Evolutionary conservation across 2,113 vertebrate genomes (phyloP).

Genomic region (Orientallactaga bullata): DNA sequence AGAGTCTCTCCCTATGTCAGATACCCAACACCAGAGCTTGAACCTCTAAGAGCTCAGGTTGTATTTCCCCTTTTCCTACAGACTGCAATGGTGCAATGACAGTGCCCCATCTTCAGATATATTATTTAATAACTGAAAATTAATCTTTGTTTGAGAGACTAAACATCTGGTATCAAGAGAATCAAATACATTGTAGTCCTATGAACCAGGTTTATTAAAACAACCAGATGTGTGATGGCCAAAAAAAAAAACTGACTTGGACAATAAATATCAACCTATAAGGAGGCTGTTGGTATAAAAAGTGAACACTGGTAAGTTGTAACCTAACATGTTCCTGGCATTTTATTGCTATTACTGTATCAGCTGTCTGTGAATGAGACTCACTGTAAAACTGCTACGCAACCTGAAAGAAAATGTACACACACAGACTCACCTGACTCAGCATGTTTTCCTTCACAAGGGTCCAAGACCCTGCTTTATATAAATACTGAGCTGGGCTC

Average conservation of each 20-base stretch:
- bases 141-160: background rate
- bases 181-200: background rate
- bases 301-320: slow-evolving; percentile 22
- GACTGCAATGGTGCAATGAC: background rate
- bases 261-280: slow-evolving; percentile 23
- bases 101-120: background rate
- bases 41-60: background rate
- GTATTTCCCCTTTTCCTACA: background rate
- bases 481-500: slow-evolving; percentile 91
- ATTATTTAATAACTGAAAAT: slow-evolving; percentile 7
- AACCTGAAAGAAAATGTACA: slow-evolving; percentile 40
- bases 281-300: background rate
- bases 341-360: background rate
- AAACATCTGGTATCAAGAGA: background rate
- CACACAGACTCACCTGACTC: slow-evolving; percentile 83
- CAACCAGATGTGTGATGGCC: background rate
- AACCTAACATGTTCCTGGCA: background rate
- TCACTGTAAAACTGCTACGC: background rate
- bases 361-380: background rate
- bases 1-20: background rate
- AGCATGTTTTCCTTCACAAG: slow-evolving; percentile 83
- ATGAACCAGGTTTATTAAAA: slow-evolving; percentile 36
- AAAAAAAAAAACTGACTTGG: background rate
- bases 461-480: slow-evolving; percentile 90
- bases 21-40: background rate